phyloP scores from a whole-genome alignment of 2,113 vertebrate species.

The Cyanoramphus novaezelandiae region DNA sequence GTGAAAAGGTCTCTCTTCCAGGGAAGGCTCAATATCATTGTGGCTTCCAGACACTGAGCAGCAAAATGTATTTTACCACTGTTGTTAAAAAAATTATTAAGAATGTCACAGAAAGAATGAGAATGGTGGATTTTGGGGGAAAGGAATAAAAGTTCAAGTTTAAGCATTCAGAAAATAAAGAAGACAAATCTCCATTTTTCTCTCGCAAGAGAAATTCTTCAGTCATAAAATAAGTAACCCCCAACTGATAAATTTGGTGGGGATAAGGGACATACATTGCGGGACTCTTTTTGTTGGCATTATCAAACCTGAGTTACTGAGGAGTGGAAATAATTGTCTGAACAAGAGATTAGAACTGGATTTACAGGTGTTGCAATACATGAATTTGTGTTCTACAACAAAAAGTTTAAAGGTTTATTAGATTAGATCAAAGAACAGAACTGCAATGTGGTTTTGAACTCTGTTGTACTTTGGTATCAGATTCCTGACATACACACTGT shows the following conservation, averaged over 20 bases:
- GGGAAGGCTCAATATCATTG: background rate
- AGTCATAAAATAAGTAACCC: background rate
- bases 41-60: background rate
- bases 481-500: background rate
- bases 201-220: background rate
- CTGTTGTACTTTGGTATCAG: background rate
- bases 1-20: background rate
- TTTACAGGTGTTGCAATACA: background rate
- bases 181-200: background rate
- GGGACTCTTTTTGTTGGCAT: background rate
- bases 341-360: background rate
- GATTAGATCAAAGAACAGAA: background rate
- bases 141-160: background rate
- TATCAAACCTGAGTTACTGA: background rate
- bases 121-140: background rate
- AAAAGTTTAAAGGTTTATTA: conserved; percentile 14
- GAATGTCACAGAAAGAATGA: background rate
- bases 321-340: background rate
- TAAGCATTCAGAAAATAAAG: background rate
- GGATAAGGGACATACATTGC: background rate
- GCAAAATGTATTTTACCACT: background rate
- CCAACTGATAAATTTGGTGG: background rate
- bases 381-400: background rate
- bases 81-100: background rate
- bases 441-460: background rate